phyloP scores from a whole-genome alignment of 2,797 vertebrate genomes.

The Hybognathus amarus region DNA sequence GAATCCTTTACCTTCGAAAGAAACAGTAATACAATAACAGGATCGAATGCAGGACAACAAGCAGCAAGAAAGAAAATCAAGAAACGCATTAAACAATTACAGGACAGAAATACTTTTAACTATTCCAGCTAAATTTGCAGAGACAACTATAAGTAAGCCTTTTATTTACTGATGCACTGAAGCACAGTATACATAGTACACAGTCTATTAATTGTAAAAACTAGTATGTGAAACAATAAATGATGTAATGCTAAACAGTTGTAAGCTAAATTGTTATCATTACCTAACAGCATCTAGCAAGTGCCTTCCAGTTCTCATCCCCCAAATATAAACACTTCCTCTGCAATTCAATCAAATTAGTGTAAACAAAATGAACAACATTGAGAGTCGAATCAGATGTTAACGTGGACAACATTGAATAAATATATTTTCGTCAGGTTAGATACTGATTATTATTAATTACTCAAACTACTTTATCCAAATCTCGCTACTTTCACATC shows the following conservation, averaged over 20 bases:
- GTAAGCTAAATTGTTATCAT: neutral
- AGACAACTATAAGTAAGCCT: neutral
- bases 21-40: constrained; percentile 73
- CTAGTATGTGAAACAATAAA: neutral
- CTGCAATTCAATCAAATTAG: neutral
- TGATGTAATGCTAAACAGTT: neutral
- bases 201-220: neutral
- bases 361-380: neutral
- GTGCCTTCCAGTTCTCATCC: neutral
- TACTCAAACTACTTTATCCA: neutral
- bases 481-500: neutral
- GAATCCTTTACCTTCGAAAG: constrained; percentile 68
- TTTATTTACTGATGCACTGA: neutral
- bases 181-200: neutral
- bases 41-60: constrained; percentile 71
- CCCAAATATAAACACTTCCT: neutral
- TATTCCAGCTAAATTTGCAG: neutral
- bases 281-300: neutral
- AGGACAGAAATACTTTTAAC: constrained; percentile 14
- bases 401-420: too few species aligned
- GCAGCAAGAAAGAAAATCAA: neutral
- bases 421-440: too few species aligned
- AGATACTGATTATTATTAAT: neutral
- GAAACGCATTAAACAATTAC: constrained; percentile 8
- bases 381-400: neutral